Evolutionary conservation across 2,113 vertebrate species (phyloP), one percentile per base, ranked within the genome.

Genomic region (Alethe diademata): DNA sequence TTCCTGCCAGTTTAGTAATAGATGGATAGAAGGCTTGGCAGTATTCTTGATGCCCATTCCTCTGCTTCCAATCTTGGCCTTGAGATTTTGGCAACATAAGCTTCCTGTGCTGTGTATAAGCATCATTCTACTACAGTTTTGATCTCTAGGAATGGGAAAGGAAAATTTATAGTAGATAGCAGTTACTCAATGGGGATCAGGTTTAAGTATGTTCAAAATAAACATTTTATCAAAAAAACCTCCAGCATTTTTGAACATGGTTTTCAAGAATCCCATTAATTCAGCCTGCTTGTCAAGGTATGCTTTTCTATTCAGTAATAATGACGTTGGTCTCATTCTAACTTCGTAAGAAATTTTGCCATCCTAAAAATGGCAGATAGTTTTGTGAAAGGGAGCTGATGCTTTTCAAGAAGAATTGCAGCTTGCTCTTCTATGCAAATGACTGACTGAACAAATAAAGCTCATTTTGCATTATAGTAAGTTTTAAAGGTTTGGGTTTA

Each of bases 1-100:
- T 86, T 90, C 61, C 75, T 90, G 92, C 93, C 93, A 92, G 92
- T 85, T 96, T 31, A 87, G 78, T 91, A 90, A 79, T 95, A 93
- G 86, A 54, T 66, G 26, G 58, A 86, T 76, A 73, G 86, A 88
- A 88, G 29, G n/a, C 60, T 92, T 96, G 92, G 93, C 92, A 54
- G 53, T 93, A 14, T 82, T 85, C 48, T 93, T 90, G 66, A 76
- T 86, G 58, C 62, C 88, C 78, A 31, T 94, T 94, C 78, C 26
- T 33, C 29, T 86, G n/a, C 50, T 92, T 94, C 58, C 38, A 76
- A 1, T 76, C 50, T 83, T 82, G 82, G 92, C 85, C 75, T 83
- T 92, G 62, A 83, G 75, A 88, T 90, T 76, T 90, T 88, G 82
- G 74, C 86, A 88, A 3, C 58, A 15, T 29, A 53, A 87, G 31